A percentile compares a stretch with the other conserved stretches of the same genome.
phyloP scores from a whole-genome alignment of 2,113 vertebrate species.

The Notarius lentiginosus region DNA sequence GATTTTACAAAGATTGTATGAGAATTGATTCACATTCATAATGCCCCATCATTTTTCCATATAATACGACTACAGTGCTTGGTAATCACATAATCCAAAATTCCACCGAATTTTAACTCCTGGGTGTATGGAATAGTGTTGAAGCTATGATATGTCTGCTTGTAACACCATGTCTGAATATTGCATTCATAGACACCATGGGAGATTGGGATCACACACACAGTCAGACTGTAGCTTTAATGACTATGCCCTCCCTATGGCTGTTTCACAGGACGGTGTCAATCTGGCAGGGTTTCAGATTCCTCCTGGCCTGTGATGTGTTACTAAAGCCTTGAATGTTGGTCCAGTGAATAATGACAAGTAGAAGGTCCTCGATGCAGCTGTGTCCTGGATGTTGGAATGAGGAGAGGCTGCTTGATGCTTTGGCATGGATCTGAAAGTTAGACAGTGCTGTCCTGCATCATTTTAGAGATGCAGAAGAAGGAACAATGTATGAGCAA shows the following conservation, averaged over 20 bases:
- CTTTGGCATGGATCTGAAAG: conserved; percentile 18
- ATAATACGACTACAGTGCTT: background rate
- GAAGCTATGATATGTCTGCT: conserved; percentile 26
- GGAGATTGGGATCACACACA: background rate
- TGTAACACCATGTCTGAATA: background rate
- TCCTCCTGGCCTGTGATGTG: conserved; percentile 36
- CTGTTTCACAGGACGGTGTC: conserved; percentile 13
- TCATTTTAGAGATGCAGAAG: background rate
- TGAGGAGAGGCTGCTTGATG: conserved; percentile 19
- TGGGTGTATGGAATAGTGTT: conserved; percentile 54
- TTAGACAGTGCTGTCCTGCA: background rate
- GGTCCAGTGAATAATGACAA: conserved; percentile 14
- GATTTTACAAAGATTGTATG: background rate
- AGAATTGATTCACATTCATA: background rate
- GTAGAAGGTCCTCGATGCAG: conserved; percentile 34
- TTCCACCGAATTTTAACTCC: background rate
- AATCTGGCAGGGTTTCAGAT: conserved; percentile 30
- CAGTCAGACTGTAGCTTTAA: background rate
- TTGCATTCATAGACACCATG: conserved; percentile 3
- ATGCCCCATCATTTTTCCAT: background rate
- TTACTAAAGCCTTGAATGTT: conserved; percentile 23
- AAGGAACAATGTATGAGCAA: background rate
- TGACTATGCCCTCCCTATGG: background rate
- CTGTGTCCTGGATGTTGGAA: conserved; percentile 15
- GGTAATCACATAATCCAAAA: background rate